Conservation (phyloP, 2,888 invertebrate species). For the Pogonocherus hispidulus region DNA sequence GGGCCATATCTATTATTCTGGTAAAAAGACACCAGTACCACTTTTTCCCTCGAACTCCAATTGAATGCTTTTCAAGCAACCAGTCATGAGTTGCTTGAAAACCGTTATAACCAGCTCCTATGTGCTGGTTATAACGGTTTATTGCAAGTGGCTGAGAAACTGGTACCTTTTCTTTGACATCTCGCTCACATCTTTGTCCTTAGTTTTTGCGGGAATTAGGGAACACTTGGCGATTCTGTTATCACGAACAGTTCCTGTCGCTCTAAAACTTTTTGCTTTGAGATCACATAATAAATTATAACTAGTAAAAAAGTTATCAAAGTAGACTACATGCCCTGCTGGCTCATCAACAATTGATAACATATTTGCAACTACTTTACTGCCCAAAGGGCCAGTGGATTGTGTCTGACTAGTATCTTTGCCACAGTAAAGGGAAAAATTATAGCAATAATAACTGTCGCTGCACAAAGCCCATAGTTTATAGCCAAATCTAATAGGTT, state of each 20-base stretch:
- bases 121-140: constrained; percentile 38
- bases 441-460: neutral
- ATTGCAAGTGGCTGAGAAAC: constrained; percentile 37
- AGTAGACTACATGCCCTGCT: neutral
- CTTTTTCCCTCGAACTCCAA: constrained; percentile 44
- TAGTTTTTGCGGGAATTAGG: too few relatives aligned
- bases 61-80: constrained; percentile 44
- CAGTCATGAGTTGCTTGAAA: too few relatives aligned
- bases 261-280: neutral
- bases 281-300: constrained; percentile 10
- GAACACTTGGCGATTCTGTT: too few relatives aligned
- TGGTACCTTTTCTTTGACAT: constrained; percentile 16
- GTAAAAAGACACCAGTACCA: constrained; percentile 50
- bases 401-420: neutral
- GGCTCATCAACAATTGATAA: neutral
- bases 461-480: neutral
- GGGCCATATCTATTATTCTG: constrained; percentile 45
- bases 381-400: neutral
- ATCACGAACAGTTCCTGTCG: constrained; percentile 40
- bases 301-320: neutral
- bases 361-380: neutral
- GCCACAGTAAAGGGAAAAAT: neutral
- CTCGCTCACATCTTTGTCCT: constrained; percentile 29
- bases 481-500: neutral
- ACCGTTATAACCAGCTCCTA: constrained; percentile 49